phyloP scores from a whole-genome alignment of 2,888 invertebrate species.

The Conus canariensis region DNA sequence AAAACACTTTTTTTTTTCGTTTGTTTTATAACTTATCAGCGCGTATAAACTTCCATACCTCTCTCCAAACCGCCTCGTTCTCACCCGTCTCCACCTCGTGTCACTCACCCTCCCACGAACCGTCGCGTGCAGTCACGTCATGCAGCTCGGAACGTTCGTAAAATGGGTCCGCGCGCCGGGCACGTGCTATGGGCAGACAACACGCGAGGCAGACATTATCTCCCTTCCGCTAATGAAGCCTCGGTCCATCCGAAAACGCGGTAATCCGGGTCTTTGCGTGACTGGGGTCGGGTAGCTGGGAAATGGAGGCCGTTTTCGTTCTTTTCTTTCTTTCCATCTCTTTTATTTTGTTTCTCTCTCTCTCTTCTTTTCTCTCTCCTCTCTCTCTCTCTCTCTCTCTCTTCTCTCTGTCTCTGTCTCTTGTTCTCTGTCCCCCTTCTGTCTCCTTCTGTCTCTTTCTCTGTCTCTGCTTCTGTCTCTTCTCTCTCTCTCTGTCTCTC shows the following conservation, averaged over 20 bases:
- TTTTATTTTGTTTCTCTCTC: too few relatives aligned
- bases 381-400: too few relatives aligned
- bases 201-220: not conserved
- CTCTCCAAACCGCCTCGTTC: not conserved
- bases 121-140: slow-evolving; percentile 14
- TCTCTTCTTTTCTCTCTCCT: too few relatives aligned
- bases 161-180: not conserved
- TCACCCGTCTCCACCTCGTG: not conserved
- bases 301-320: not conserved
- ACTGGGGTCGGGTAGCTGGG: too few relatives aligned
- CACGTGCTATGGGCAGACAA: slow-evolving; percentile 15
- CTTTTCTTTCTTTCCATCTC: not conserved
- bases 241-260: not conserved
- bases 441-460: too few relatives aligned
- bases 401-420: too few relatives aligned
- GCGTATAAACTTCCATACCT: not conserved
- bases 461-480: too few relatives aligned
- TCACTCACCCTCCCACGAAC: not conserved
- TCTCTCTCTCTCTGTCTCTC: too few relatives aligned
- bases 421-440: too few relatives aligned
- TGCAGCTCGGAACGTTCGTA: not conserved
- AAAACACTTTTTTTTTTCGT: not conserved
- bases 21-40: not conserved
- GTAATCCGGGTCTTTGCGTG: not conserved
- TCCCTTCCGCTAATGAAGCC: not conserved